Conservation (phyloP, 2,888 invertebrate species). For the Hirtodrosophila alboralis region DNA sequence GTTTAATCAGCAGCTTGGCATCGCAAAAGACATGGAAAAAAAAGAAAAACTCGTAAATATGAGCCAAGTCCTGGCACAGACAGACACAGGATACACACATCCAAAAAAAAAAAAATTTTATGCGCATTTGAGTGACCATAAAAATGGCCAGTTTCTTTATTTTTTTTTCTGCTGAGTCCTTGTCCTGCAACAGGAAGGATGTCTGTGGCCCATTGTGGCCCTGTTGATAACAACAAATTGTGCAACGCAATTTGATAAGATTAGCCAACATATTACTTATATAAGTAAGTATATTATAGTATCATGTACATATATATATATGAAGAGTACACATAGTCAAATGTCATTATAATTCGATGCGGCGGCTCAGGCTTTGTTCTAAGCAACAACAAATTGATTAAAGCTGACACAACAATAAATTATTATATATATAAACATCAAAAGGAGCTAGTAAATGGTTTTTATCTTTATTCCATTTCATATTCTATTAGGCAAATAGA, state of each 20-base stretch:
- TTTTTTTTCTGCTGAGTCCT: conserved; percentile 30
- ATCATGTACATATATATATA: too few relatives aligned
- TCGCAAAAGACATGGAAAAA: conserved; percentile 35
- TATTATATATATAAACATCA: neutral
- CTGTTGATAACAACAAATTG: conserved; percentile 71
- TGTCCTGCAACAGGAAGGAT: conserved; percentile 21
- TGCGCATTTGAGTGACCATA: conserved; percentile 75
- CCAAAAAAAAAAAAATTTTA: conserved; percentile 65
- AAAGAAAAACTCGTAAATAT: conserved; percentile 65
- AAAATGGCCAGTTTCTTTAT: conserved; percentile 57
- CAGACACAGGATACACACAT: conserved; percentile 17
- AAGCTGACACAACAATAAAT: conserved; percentile 20
- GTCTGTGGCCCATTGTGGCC: conserved; percentile 23
- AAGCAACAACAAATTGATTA: conserved; percentile 52
- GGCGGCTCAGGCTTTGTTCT: conserved; percentile 34
- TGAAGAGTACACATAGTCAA: conserved; percentile 27
- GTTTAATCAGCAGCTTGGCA: conserved; percentile 81
- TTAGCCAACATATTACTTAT: conserved; percentile 37
- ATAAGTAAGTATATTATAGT: too few relatives aligned
- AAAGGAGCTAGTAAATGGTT: conserved; percentile 15
- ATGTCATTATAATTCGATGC: conserved; percentile 62
- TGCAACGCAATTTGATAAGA: conserved; percentile 68
- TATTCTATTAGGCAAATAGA: too few relatives aligned
- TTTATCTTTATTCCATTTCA: conserved; percentile 9
- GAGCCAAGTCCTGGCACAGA: conserved; percentile 35